Percentiles rank a stretch among this genome's conserved stretches.
phyloP scores from a whole-genome alignment of 2,888 invertebrate genomes.

The Nymphalis urticae region DNA sequence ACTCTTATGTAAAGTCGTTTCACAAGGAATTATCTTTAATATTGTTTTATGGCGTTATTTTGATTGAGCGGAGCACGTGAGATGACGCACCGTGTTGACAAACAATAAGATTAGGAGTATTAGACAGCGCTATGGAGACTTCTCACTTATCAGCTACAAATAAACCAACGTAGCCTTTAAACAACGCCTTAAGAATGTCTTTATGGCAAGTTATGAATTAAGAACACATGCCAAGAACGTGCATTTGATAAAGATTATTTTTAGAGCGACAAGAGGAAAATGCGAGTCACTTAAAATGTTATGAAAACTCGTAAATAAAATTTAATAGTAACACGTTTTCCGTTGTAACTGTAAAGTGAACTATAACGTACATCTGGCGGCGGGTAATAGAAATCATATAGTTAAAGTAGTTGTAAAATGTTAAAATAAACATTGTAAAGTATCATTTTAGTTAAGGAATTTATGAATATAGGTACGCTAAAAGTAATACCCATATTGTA shows the following conservation, averaged over 20 bases:
- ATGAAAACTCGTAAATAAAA: slow-evolving; percentile 2
- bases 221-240: slow-evolving; percentile 11
- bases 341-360: neutral
- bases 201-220: slow-evolving; percentile 16
- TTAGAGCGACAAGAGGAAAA: neutral
- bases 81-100: slow-evolving; percentile 59
- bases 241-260: slow-evolving; percentile 1
- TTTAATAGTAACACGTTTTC: neutral
- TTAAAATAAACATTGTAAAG: slow-evolving; percentile 5
- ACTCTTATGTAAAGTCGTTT: slow-evolving; percentile 10
- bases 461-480: neutral
- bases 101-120: slow-evolving; percentile 55
- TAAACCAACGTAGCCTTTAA: slow-evolving; percentile 6
- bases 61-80: slow-evolving; percentile 60
- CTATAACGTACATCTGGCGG: neutral
- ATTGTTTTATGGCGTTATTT: slow-evolving; percentile 46
- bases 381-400: neutral
- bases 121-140: slow-evolving; percentile 2
- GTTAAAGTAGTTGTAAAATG: neutral
- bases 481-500: no score
- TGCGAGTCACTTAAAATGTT: neutral
- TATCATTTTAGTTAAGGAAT: neutral
- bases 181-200: slow-evolving; percentile 17
- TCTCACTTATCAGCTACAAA: slow-evolving; percentile 9
- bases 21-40: slow-evolving; percentile 33